Conservation (phyloP, 2,113 vertebrate species). For the Larimichthys crocea region DNA sequence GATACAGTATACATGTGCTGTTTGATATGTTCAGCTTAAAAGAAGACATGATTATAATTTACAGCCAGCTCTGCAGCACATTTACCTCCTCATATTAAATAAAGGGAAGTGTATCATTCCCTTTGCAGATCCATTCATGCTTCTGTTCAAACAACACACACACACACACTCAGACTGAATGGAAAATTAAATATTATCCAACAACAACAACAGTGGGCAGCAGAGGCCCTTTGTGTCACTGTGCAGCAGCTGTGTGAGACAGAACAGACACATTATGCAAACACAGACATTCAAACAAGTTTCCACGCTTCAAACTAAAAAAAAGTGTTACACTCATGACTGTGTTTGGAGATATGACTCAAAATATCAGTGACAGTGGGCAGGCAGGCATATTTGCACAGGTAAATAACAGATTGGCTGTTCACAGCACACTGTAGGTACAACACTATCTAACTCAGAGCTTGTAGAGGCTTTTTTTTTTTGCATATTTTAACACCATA, state of each 20-base stretch:
- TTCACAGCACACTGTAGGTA: background rate
- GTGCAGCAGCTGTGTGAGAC: conserved; percentile 48
- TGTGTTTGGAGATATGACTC: conserved; percentile 47
- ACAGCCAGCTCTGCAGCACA: background rate
- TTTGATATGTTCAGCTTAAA: background rate
- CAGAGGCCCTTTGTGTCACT: conserved; percentile 24
- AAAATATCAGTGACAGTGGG: conserved; percentile 15
- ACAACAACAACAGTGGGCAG: conserved; percentile 54
- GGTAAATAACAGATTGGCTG: conserved; percentile 7
- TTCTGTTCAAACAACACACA: conserved; percentile 20
- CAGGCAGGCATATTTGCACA: conserved; percentile 6
- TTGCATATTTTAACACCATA: background rate
- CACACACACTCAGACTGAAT: conserved; percentile 13
- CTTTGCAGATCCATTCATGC: conserved; percentile 6
- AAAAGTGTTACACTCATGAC: conserved; percentile 17
- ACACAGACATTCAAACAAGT: conserved; percentile 39
- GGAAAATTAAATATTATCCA: conserved; percentile 78
- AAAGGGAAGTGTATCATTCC: background rate
- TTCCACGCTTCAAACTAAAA: conserved; percentile 6
- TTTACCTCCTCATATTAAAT: background rate
- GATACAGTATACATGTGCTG: too few species aligned
- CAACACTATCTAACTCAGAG: background rate
- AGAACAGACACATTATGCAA: conserved; percentile 61
- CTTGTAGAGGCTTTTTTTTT: background rate
- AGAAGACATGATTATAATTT: background rate